A percentile compares a stretch with the other conserved stretches of the same genome.
phyloP scores from a whole-genome alignment of 1,140 invertebrate species.

The Drosophila repleta region DNA sequence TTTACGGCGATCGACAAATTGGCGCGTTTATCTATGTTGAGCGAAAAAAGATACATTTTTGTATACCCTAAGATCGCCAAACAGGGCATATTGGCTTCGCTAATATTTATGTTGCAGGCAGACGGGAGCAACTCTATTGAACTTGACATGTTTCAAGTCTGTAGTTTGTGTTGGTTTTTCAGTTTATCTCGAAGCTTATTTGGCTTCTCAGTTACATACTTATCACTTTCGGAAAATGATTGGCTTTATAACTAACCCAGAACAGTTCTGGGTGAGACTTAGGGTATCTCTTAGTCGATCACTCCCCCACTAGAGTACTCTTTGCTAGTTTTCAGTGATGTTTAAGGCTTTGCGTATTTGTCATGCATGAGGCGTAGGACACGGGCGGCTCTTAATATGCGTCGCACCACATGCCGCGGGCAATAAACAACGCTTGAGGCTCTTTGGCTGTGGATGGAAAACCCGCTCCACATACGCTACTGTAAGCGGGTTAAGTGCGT shows the following conservation, averaged over 20 bases:
- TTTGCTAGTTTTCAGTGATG: background rate
- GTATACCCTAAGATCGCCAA: background rate
- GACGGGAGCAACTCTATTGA: too few relatives aligned
- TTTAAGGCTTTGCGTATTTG: conserved; percentile 30
- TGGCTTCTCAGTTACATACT: too few relatives aligned
- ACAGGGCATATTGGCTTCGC: background rate
- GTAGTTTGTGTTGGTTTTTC: too few relatives aligned
- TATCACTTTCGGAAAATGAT: too few relatives aligned
- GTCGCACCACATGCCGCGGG: conserved; percentile 34
- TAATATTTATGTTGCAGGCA: too few relatives aligned
- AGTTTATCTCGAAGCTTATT: too few relatives aligned
- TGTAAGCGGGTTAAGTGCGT: conserved; percentile 80
- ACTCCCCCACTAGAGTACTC: background rate
- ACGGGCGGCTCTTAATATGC: conserved; percentile 47
- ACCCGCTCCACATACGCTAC: conserved; percentile 68
- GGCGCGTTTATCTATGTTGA: conserved; percentile 63
- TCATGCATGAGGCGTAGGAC: conserved; percentile 46
- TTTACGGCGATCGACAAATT: conserved; percentile 81
- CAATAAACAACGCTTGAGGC: conserved; percentile 40
- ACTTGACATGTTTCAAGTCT: too few relatives aligned
- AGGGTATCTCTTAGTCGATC: background rate
- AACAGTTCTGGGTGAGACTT: background rate
- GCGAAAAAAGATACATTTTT: conserved; percentile 14
- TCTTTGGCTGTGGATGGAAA: conserved; percentile 28
- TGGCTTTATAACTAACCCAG: too few relatives aligned